Base-by-base conservation (phyloP, 2,113 vertebrate genomes). In the Marmota monax region DNA sequence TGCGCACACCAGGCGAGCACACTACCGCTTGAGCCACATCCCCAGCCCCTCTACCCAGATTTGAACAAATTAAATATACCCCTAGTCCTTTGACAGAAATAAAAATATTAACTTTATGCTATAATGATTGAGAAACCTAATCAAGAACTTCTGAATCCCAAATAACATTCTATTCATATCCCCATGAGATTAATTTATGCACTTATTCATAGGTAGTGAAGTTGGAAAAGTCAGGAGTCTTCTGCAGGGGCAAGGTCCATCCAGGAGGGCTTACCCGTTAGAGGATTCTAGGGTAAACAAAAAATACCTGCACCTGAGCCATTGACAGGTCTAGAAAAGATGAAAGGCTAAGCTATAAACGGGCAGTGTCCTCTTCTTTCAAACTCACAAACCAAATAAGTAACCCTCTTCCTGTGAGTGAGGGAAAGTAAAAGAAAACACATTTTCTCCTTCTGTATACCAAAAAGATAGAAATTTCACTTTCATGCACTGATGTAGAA, bases 401-500 rank as follows among this genome's bases (percentile, higher is more conserved):
- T n/a, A 20, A 58, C 7, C 11, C 12, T 76, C 14, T 13, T 56
- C 13, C 76, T 53, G 18, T 53, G 22, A 80, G 7, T 69, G 22
- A 84, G 12, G 11, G 23, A 39, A 37, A 72, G 29, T 32, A 51
- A 88, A 12, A 22, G 1, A 74, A 53, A 16, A 5, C 7, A 58
- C 25, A 56, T 8, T 37, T 11, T 16, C 7, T 1, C 1, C 13
- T 0, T 12, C 4, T 22, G 18, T 37, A 22, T 34, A 74, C 12
- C 39, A 78, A 48, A 42, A 37, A 14, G 0, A 32, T 34, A 34
- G 22, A 14, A 13, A 4, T 84, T 74, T 69, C 4, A 63, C 34
- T 77, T 70, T 65, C 45, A 72, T 32, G 23, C 18, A 42, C 9
- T 69, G 20, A 25, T 63, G 14, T 14, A 70, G 34, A 90, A 73